Evolutionary conservation across 92 coral and sea anemone genomes (phyloP), one percentile per base, ranked within the genome.

Genomic region (Isaurus tuberculatus): DNA sequence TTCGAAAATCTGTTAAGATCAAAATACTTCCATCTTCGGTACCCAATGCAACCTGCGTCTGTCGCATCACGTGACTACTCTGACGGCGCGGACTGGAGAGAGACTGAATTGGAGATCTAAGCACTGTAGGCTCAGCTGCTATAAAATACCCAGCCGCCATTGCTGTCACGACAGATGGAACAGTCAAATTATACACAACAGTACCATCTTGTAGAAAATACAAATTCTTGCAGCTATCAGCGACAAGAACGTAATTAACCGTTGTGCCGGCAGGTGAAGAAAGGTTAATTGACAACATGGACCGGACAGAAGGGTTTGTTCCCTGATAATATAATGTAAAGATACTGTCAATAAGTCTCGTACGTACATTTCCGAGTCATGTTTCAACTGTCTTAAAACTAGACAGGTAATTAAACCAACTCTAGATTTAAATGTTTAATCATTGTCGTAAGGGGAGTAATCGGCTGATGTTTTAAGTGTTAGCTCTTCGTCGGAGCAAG

Each of bases 121-220:
- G 92, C 4, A 66, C 78, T 60, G 81, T 88, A 17, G 89, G 86
- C 53, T 85, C 91, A 49, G 73, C 72, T 29, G 87, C 87, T 32
- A 93, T 26, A 29, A 93, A 93, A 69, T 90, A 93, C 75, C 97
- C 97, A 70, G 90, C 80, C 64, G 89, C 60, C 97, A 93, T 93
- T 79, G 97, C 90, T 31, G 88, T 93, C 48, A 93, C 97, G 34
- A 86, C 92, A 49, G 97, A 93, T 22, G 97, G 84, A 79, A 88
- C 88, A 37, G 87, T 83, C 84, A 91, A 61, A 26, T 73, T 81
- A 80, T 85, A 87, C 20, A 93, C 92, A n/a, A 91, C 90, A 63
- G 88, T 90, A 66, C 97, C 97, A 79, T 86, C 88, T 73, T 93
- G 97, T 20, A 93, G 90, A 60, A 93, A 64, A 68, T 88, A 85